Evolutionary conservation across 2,797 vertebrate species (phyloP), one percentile per base, ranked within the genome.

Genomic region (Rhinophrynus dorsalis): DNA sequence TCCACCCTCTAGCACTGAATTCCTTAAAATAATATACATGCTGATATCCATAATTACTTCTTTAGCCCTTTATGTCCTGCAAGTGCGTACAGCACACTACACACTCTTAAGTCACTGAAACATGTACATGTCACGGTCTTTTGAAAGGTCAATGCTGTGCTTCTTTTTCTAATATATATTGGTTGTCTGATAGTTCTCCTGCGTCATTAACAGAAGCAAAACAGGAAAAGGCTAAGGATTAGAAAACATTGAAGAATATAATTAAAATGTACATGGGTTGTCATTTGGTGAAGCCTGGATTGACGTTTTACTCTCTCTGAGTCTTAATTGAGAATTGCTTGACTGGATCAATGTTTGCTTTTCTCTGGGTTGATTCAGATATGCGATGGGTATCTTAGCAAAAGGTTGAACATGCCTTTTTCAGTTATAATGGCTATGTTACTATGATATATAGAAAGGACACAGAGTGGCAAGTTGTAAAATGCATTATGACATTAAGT

Each of bases 361-460:
- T 68, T 17, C 38, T 20, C 29, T 15, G 37, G 15, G 11, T 37
- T 12, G 11, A 47, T 56, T 20, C 35, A 54, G 18, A 40, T 33
- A 18, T 26, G 26, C 33, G 40, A 18, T 44, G 20, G 17, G 57
- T 54, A 27, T 21, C 13, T 42, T 54, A 52, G 47, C 45, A 13
- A 54, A 54, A 32, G 37, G 24, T 8, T 44, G 29, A 17, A 17
- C 23, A 44, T 21, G 24, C 13, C 12, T 51, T 69, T 60, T 61
- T 33, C 56, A 60, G 8, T 3, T 20, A 30, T 68, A 59, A 68
- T 60, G 45, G 40, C 11, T 60, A 23, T 24, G 40, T 35, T 56
- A 15, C 52, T 35, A 44, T 54, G n/a, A 15, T 42, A 17, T 51
- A 13, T 44, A 51, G 47, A 52, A 40, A 47, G 55, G 51, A 5